Conservation (phyloP, 2,888 invertebrate species). For the Sarcophaga variegata region DNA sequence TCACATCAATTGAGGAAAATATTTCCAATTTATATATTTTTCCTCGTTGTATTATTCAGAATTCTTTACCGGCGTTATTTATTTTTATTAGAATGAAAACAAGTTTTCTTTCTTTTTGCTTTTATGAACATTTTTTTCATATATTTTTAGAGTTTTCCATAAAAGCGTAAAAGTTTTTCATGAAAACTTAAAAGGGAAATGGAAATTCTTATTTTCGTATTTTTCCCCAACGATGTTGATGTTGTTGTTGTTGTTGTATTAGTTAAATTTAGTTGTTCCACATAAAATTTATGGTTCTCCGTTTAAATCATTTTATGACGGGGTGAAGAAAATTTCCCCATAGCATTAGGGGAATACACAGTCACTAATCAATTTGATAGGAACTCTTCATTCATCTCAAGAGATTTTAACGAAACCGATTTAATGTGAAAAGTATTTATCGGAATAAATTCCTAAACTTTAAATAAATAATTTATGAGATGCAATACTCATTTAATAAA, state of each 20-base stretch:
- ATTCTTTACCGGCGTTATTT: conserved; percentile 23
- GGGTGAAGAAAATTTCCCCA: not conserved
- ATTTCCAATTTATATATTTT: conserved; percentile 42
- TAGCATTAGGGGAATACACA: not conserved
- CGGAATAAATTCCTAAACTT: not conserved
- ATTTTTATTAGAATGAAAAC: conserved; percentile 28
- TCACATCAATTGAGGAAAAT: conserved; percentile 48
- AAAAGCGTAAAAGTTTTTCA: conserved; percentile 38
- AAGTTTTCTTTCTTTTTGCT: conserved; percentile 32
- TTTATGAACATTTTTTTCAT: conserved; percentile 62
- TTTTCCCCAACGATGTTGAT: not conserved
- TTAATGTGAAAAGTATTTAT: not conserved
- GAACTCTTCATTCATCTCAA: not conserved
- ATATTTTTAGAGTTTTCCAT: conserved; percentile 58
- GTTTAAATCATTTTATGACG: conserved; percentile 51
- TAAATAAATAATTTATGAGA: too few relatives aligned
- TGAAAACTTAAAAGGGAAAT: conserved; percentile 58
- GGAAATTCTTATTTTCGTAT: conserved; percentile 29
- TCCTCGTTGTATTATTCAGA: not conserved
- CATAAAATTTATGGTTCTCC: conserved; percentile 55
- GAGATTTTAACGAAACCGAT: not conserved
- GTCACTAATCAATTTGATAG: too few relatives aligned
- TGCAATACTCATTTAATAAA: too few relatives aligned
- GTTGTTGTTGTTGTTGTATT: conserved; percentile 39
- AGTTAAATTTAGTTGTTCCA: conserved; percentile 50